Base-by-base conservation (phyloP, 2,113 vertebrate genomes). In the Pseudopodoces humilis region DNA sequence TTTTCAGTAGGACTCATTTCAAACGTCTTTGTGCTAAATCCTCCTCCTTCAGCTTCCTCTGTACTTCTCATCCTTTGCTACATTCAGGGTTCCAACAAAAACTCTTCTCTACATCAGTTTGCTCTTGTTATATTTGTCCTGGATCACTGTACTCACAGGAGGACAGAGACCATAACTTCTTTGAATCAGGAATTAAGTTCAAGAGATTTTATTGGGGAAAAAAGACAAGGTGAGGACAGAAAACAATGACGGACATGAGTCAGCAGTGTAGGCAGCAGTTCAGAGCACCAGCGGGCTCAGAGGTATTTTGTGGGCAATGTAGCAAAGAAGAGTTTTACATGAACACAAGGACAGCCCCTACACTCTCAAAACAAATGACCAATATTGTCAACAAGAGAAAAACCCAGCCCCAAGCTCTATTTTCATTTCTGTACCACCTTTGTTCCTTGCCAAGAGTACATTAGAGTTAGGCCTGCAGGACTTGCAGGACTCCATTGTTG, bases 1-100 rank as follows among this genome's bases (percentile, higher is more conserved):
- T 93, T 94, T 84, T 82, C 83, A 91, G 3, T 13, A 33, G 77
- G 88, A 70, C 59, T 70, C 8, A 78, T 94, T 95, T 95, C 80
- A 89, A 92, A 95, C 1, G 7, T 68, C 82, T 80, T 85, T 71
- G 35, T 83, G 49, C 35, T 92, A 86, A 81, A 71, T 77, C 79
- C 41, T 77, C 27, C 71, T 96, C 47, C 55, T 56, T 94, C 55
- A 43, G 35, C 43, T 94, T 94, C 68, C 55, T 90, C 85, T 56
- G 15, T 43, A 74, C 59, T 96, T 88, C 63, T 94, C 47, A 81
- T 74, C 82, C 49, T 86, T 88, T 83, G 39, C 69, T 86, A 59
- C 7, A 0, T 60, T 78, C 23, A 72, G 60, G 39, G 44, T 74
- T 90, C 71, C 76, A 95, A 80, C 11, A 90, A 74, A 80, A 94